Evolutionary conservation across 2,888 invertebrate genomes (phyloP), one percentile per base, ranked within the genome.

Genomic region (Morpho achilles): DNA sequence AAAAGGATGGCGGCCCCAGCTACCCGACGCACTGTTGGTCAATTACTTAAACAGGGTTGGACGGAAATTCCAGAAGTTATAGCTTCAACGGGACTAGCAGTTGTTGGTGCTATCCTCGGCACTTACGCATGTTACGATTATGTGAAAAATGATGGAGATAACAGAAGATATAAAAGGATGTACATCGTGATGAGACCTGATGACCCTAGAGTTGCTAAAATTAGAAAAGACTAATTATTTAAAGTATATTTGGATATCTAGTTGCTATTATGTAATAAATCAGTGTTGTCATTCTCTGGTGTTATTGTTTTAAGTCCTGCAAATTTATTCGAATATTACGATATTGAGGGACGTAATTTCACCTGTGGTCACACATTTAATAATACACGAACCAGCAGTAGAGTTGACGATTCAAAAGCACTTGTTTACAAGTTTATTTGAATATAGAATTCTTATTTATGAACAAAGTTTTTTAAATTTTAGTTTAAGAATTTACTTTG

Each of bases 61-160:
- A 83, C 92, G 72, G 94, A 95, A 83, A 93, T 95, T 61, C 96
- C 96, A 4, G 95, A 95, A 80, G 82, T 95, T 51, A 79, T 95
- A 47, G 94, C 91, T 40, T 88, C 93, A 32, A 81, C 92, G 3
- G 91, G 91, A 9, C 66, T 94, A 65, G 95, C 90, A 0, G 0
- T 94, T 0, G 71, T 91, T 44, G 95, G 95, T 40, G 52, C 93
- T 4, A 92, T 79, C 7, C 66, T 94, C 61, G 89, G 87, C 16
- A 72, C 74, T 22, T 51, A 84, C 44, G 93, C 92, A 2, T 66
- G 91, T 51, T 77, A 80, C 60, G 91, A 87, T 44, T 93, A 94
- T 67, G 72, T 84, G 23, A 81, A 86, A 61, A 91, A 87, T 45
- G 94, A 94, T 73, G 93, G 94, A 54, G 94, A 94, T 72, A 94